phyloP scores from a whole-genome alignment of 2,113 vertebrate genomes.

The Leuciscus idus region DNA sequence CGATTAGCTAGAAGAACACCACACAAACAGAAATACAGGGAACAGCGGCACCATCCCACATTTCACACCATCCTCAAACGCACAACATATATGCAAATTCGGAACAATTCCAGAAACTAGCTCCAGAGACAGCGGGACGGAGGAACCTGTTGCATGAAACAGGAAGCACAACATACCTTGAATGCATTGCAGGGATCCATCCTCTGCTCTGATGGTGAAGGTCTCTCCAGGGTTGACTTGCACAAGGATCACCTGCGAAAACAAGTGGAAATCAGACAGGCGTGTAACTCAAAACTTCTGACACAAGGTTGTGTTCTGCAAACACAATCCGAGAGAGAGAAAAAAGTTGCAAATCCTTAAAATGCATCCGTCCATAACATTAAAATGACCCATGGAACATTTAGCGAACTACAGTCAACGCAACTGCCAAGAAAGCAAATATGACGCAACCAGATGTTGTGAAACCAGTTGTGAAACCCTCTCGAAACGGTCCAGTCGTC shows the following conservation, averaged over 20 bases:
- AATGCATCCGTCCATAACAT: conserved; percentile 8
- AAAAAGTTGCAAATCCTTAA: neutral
- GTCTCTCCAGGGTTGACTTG: conserved; percentile 92
- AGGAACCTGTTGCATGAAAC: conserved; percentile 6
- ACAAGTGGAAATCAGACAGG: conserved; percentile 52
- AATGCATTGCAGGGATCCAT: conserved; percentile 89
- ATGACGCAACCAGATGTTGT: conserved; percentile 12
- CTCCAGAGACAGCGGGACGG: neutral
- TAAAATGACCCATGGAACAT: conserved; percentile 5
- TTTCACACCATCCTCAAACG: neutral
- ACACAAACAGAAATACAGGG: neutral
- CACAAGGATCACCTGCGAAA: conserved; percentile 84
- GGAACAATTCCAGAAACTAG: neutral
- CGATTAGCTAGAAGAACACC: conserved; percentile 31
- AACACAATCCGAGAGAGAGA: neutral
- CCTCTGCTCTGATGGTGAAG: conserved; percentile 88
- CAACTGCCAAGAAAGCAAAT: neutral
- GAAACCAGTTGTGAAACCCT: conserved; percentile 4
- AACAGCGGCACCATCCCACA: neutral
- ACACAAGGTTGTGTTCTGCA: neutral
- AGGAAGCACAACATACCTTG: conserved; percentile 77
- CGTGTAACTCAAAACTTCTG: neutral
- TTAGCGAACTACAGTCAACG: neutral
- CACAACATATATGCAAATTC: neutral
- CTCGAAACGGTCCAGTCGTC: neutral